Evolutionary conservation across 2,113 vertebrate genomes (phyloP).

Genomic region (Eublepharis macularius): DNA sequence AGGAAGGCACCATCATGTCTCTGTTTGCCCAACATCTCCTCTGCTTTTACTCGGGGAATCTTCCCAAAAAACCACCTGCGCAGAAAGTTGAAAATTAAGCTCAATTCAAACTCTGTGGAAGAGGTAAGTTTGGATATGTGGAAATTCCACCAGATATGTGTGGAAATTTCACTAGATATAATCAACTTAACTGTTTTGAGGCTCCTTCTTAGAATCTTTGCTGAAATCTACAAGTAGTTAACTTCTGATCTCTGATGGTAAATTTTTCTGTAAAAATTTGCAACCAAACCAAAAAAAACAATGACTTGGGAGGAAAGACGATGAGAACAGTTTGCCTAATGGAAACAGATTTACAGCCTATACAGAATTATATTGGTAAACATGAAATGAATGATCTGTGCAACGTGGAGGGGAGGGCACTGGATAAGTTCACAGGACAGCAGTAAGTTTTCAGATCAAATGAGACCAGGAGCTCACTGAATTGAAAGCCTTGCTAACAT

Average conservation of each 20-base stretch:
- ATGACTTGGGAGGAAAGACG: not conserved
- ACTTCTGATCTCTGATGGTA: not conserved
- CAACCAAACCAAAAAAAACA: not conserved
- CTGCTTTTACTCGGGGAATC: conserved; percentile 96
- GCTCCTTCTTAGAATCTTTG: not conserved
- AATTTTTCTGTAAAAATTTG: not conserved
- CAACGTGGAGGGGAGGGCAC: too few species aligned
- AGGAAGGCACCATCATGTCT: conserved; percentile 97
- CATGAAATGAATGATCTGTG: not conserved
- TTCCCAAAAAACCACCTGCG: conserved; percentile 98
- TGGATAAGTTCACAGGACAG: not conserved
- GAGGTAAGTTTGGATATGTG: not conserved
- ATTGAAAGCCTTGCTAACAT: not conserved
- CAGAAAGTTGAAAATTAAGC: conserved; percentile 20
- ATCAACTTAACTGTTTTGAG: not conserved
- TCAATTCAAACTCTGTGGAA: not conserved
- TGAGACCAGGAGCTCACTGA: not conserved
- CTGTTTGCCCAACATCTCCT: conserved; percentile 99
- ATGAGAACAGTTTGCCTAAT: not conserved
- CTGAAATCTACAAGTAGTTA: not conserved
- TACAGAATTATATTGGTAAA: not conserved
- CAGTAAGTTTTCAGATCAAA: not conserved
- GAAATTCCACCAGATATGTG: not conserved
- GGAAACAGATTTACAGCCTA: not conserved
- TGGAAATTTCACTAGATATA: not conserved